Percentiles rank a stretch among this genome's conserved stretches.
These are phyloP conservation scores for Ceratosolen fusciceps DNA, from an alignment of 1,140 invertebrate species.

Conservation along the genomic window DNA sequence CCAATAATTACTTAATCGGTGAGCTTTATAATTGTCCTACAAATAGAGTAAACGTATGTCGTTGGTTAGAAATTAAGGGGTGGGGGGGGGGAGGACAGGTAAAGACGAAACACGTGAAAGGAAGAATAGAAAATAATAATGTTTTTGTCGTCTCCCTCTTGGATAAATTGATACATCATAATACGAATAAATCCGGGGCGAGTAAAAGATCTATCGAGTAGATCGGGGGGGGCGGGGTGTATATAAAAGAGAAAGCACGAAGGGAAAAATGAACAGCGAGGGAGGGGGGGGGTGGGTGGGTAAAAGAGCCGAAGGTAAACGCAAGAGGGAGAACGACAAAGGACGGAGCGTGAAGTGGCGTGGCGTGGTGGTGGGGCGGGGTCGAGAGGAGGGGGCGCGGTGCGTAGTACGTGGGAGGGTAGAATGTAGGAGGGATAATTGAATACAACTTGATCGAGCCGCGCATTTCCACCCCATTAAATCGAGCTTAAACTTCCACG, in stretches of 20 bases:
- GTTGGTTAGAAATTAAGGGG: too few species aligned
- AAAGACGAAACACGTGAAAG: too few species aligned
- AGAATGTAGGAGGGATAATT: conserved; percentile 68
- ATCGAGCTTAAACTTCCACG: conserved; percentile 69
- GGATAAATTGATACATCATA: conserved; percentile 15
- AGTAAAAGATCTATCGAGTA: not conserved
- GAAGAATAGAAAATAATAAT: too few species aligned
- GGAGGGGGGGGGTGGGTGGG: too few species aligned
- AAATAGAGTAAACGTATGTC: too few species aligned
- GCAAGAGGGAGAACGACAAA: not conserved
- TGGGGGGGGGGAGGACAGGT: too few species aligned
- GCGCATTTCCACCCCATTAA: conserved; percentile 72
- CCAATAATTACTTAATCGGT: too few species aligned
- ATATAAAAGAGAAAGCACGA: conserved; percentile 10
- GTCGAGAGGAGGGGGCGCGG: not conserved
- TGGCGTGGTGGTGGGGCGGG: not conserved
- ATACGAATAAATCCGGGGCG: conserved; percentile 23
- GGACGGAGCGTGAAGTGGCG: not conserved
- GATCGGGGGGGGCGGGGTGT: conserved; percentile 7
- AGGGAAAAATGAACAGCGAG: conserved; percentile 7
- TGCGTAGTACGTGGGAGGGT: not conserved
- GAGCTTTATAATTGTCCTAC: too few species aligned
- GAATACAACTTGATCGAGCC: conserved; percentile 73
- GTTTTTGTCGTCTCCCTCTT: not conserved
- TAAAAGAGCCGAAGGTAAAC: not conserved